Base-by-base conservation (phyloP, 2,888 invertebrate genomes). In the Drosophila rubida region DNA sequence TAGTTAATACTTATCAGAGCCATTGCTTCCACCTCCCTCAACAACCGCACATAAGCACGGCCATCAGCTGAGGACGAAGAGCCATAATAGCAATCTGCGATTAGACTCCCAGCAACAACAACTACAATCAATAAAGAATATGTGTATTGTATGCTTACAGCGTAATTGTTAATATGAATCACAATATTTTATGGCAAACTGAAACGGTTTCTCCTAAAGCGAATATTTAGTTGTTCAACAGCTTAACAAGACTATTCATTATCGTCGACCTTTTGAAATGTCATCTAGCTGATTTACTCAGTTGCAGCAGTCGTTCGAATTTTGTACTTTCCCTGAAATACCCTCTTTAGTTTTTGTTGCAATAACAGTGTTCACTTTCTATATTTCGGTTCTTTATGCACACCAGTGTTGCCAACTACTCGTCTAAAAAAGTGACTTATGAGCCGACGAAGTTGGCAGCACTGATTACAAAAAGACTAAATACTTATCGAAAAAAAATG, bases 1-100 rank as follows among this genome's bases (percentile, higher is more conserved):
- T 71, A 61, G 77, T 71, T 74, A 62, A 72, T 76, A 62, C 55
- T 74, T 74, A 76, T 76, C 77, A 77, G 35, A 42, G 46, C 42
- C 44, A 25, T 42, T 32, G 39, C 22, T 42, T 14, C 8, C 41
- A 46, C 41, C 13, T 27, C n/a, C 13, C 45, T 16, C 5, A 23
- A 11, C 27, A 7, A 16, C 22, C 41, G 13, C 14, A 14, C 19
- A n/a, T 14, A 9, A 23, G 27, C 54, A 37, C 32, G 32, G 19
- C 14, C 55, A 70, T 42, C 66, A 74, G 76, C 76, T 76, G 55
- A 66, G 57, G 50, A 46, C 46, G 14, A 14, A 14, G 13, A 13
- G 35, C 2, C 13, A 37, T 37, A 7, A 7, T 37, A 58, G 66
- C 58, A 78, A 66, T 63, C 60, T 60, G 49, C 35, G 78, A 78